Conservation (phyloP, 2,113 vertebrate genomes). For the Hyla sarda region DNA sequence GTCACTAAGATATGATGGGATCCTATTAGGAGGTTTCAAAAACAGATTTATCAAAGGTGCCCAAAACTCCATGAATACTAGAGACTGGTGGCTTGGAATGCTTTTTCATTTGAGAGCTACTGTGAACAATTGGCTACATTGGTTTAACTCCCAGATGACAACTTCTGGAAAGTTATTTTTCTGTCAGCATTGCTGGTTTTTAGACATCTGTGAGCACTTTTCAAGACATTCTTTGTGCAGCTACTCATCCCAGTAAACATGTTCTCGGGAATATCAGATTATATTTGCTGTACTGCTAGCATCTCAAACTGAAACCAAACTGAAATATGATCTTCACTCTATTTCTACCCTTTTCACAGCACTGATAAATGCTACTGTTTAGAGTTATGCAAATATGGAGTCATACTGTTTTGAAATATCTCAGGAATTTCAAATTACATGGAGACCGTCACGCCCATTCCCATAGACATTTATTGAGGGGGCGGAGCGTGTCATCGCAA, state of each 20-base stretch:
- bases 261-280: neutral
- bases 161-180: neutral
- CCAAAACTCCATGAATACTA: too few relatives aligned
- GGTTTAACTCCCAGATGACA: neutral
- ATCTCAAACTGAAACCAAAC: neutral
- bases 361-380: neutral
- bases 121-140: neutral
- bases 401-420: neutral
- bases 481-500: too few relatives aligned
- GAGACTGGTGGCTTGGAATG: neutral
- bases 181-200: neutral
- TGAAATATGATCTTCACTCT: neutral
- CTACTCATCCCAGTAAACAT: conserved; percentile 19
- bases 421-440: neutral
- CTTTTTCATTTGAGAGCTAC: neutral
- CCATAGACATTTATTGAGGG: too few relatives aligned
- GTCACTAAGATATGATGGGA: too few relatives aligned
- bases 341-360: neutral
- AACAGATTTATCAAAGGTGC: too few relatives aligned
- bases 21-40: too few relatives aligned
- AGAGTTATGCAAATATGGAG: neutral
- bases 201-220: conserved; percentile 39
- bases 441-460: too few relatives aligned
- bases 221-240: conserved; percentile 22
- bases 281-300: neutral